phyloP scores from a whole-genome alignment of 2,888 invertebrate species.

The Meliscaeva auricollis region DNA sequence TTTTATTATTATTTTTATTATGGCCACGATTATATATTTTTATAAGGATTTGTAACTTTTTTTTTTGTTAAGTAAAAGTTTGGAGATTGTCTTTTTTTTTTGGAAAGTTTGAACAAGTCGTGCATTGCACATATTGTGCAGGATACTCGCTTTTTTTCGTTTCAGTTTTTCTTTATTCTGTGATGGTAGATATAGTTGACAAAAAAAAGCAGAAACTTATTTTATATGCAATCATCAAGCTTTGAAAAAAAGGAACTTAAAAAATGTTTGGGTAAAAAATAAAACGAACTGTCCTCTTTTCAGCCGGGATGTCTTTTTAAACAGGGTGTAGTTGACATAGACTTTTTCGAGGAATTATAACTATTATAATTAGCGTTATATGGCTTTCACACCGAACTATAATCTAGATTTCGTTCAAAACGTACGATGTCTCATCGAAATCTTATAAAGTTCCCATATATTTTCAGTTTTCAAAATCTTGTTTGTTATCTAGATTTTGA shows the following conservation, averaged over 20 bases:
- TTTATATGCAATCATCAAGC: conserved; percentile 3
- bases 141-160: background rate
- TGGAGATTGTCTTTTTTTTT: conserved; percentile 8
- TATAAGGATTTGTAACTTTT: conserved; percentile 58
- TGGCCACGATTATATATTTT: conserved; percentile 63
- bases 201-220: background rate
- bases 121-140: conserved; percentile 30
- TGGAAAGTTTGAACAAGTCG: conserved; percentile 32
- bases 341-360: background rate
- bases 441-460: no score
- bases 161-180: background rate
- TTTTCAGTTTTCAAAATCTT: no score
- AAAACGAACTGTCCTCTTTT: background rate
- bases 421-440: no score
- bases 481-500: no score
- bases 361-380: no score
- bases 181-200: background rate
- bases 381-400: no score
- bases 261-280: background rate
- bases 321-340: conserved; percentile 5
- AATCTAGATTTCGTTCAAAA: no score
- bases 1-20: no score
- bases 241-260: background rate
- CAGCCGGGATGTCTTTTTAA: background rate
- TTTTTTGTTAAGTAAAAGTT: conserved; percentile 5